Base-by-base conservation (phyloP, 2,797 vertebrate species). In the Sternarchorhynchus goeldii region DNA sequence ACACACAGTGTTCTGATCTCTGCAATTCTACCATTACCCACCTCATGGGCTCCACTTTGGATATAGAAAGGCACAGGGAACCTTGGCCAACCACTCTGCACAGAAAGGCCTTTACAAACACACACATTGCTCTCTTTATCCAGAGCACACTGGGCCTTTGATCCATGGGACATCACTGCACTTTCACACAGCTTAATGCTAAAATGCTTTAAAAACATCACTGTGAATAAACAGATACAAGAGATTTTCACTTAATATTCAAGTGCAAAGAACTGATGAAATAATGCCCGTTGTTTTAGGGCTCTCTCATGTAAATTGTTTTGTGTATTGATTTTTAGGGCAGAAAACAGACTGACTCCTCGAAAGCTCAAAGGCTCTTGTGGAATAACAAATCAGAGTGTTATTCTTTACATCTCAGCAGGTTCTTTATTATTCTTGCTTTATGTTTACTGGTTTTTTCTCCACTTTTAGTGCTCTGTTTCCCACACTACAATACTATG, bases 61-160 rank as follows among this genome's bases (percentile, higher is more conserved):
- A 63, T 60, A 74, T 78, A 86, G 80, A 82, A 77, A 83, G 84
- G 84, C 69, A 83, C 85, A 18, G 78, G 89, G 91, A 91, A 68
- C 77, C 18, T 70, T 89, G 87, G 90, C 91, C 86, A 92, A 91
- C 90, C 91, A 88, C 90, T 81, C 76, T 87, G 86, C 87, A 91
- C 86, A 92, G 80, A 89, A 87, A 89, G 82, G 85, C 90, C 89
- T 90, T 91, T 87, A 91, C 87, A 89, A 85, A 76, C 55, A 84
- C 88, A 85, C 89, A 91, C 91, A 92, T 91, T 89, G 85, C 90
- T 85, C 84, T 86, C 89, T 92, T 91, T 90, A 91, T 87, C 83
- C 72, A 36, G 64, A 58, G 78, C 82, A 93, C 91, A 93, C 90
- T 91, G 83, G 88, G 78, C 73, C 89, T 93, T 93, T 93, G 90